Base-by-base conservation (phyloP, 2,113 vertebrate genomes). In the Lethenteron camtschaticum region DNA sequence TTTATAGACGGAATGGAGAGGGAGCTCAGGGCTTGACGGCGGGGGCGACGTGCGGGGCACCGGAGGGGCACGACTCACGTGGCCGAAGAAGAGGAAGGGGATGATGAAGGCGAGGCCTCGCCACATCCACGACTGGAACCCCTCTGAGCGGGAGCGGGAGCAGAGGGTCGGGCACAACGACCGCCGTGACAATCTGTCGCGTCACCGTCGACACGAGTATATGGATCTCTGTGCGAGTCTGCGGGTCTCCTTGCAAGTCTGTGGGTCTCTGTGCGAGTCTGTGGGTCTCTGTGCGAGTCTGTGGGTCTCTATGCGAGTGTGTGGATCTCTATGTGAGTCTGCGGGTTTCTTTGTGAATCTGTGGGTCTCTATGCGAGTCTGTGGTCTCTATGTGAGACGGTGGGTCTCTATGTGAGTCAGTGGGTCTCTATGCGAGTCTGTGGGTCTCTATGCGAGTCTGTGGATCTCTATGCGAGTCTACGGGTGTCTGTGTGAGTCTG, bases 71-170 rank as follows among this genome's bases (percentile, higher is more conserved):
- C 0, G 13, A 89, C 94, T 96, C 83, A 96, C 94, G 1, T 99
- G 94, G 58, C 90, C 92, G 68, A 89, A 96, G 81, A 99, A 99
- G 70, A 99, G 81, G 75, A 90, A 94, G 2, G 94, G 92, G 70
- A 99, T 81, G 63, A 99, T 85, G 76, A 99, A 99, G 0, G 94
- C 91, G 75, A 99, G 85, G 3, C 94, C 94, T 72, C 92, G 81
- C 94, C 94, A 99, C 94, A 99, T 99, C 94, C 94, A 99, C 12
- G 94, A 96, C 81, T 99, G 94, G 77, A 99, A 99, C 55, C 94
- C 94, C 79, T 99, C 94, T 99, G 81, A 8, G 20, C 14, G 9
- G 60, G 20, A 66, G 20, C 8, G 2, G 20, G 14, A 66, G 24
- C 24, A 41, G 24, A 41, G 24, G 24, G 24, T 41, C 4, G 24